These are phyloP conservation scores for Cossypha caffra DNA, from an alignment of 2,797 vertebrate genomes.

Conservation along the genomic window DNA sequence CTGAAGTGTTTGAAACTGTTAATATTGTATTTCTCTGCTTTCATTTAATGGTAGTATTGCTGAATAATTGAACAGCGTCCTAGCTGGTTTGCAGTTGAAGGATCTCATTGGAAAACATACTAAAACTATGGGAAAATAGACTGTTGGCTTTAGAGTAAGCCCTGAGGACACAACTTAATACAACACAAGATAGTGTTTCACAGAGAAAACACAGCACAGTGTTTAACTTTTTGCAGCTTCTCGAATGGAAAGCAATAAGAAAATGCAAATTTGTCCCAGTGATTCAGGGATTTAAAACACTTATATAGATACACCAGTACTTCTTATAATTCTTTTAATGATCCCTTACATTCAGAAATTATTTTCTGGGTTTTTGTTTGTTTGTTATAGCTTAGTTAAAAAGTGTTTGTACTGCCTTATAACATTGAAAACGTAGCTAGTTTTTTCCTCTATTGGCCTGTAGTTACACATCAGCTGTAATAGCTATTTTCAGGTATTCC, in stretches of 20 bases:
- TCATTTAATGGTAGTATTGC: background rate
- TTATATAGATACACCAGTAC: background rate
- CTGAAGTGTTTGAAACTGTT: background rate
- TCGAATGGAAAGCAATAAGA: background rate
- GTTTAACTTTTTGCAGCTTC: background rate
- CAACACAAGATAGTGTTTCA: background rate
- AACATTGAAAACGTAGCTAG: background rate
- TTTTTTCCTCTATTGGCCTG: background rate
- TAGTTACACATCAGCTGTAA: background rate
- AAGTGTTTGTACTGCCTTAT: background rate
- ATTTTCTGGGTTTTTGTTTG: background rate
- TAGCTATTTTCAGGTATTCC: background rate
- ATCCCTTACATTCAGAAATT: background rate
- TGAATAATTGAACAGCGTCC: conserved; percentile 5
- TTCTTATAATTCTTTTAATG: background rate
- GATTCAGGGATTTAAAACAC: background rate
- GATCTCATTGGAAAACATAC: background rate
- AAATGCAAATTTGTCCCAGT: background rate
- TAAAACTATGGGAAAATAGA: conserved; percentile 17
- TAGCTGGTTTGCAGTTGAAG: background rate
- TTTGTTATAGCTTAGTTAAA: background rate
- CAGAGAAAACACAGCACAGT: background rate
- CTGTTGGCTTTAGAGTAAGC: conserved; percentile 16
- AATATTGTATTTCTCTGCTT: background rate
- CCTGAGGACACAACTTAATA: conserved; percentile 1